Evolutionary conservation across 2,113 vertebrate genomes (phyloP).

Genomic region (Lutjanus erythropterus): DNA sequence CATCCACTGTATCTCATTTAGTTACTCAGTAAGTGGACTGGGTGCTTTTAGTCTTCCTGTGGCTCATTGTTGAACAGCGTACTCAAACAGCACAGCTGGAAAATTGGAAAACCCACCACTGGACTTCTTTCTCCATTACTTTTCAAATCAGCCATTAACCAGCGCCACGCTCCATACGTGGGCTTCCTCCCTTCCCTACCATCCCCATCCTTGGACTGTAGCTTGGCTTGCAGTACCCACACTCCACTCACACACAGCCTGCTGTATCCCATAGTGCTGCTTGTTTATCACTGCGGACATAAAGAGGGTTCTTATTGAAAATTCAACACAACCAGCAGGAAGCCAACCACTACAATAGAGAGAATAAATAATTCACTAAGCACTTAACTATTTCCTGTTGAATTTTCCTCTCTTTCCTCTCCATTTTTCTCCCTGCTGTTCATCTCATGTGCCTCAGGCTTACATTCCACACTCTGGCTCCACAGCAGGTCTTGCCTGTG

Average conservation of each 20-base stretch:
- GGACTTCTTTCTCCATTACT: conserved; percentile 39
- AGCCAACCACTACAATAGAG: conserved; percentile 61
- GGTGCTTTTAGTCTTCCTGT: conserved; percentile 31
- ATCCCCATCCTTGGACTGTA: conserved; percentile 4
- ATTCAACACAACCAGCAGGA: conserved; percentile 55
- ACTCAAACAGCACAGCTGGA: conserved; percentile 47
- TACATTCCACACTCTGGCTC: conserved; percentile 30
- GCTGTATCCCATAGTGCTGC: conserved; percentile 13
- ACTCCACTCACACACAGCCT: background rate
- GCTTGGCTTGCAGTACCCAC: background rate
- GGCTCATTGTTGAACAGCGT: conserved; percentile 9
- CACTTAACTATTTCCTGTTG: conserved; percentile 69
- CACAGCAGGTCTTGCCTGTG: conserved; percentile 40
- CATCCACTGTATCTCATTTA: conserved; percentile 38
- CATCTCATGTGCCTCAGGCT: conserved; percentile 49
- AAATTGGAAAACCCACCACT: conserved; percentile 35
- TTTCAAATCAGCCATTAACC: conserved; percentile 48
- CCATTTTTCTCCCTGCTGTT: conserved; percentile 38
- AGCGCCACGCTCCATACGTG: conserved; percentile 1
- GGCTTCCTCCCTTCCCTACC: conserved; percentile 11
- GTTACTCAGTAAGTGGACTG: conserved; percentile 17
- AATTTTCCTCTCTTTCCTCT: conserved; percentile 51
- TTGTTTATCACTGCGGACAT: conserved; percentile 26
- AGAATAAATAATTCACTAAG: conserved; percentile 71
- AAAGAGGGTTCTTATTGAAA: conserved; percentile 41